Base-by-base conservation (phyloP, 2,797 vertebrate genomes). In the Chelon labrosus region DNA sequence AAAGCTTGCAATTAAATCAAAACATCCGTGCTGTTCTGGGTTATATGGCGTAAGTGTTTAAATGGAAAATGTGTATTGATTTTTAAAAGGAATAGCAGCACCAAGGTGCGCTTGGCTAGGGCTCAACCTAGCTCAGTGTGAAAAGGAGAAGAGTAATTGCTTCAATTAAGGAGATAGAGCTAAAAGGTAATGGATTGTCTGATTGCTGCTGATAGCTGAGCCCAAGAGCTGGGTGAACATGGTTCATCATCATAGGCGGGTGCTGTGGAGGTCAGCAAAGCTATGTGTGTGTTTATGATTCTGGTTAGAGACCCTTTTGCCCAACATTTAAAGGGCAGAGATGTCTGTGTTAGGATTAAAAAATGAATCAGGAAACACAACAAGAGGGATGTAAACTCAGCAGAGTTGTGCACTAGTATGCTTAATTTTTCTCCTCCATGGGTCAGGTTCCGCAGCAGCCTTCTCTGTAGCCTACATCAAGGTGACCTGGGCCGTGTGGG, bases 401-500 rank as follows among this genome's bases (percentile, higher is more conserved):
- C 46, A 10, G 42, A 50, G 54, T 37, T 37, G 35, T 56, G 35
- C n/a, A 14, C 10, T 41, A 22, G 25, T 63, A 59, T 37, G 47
- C 27, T 63, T 25, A 2, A 13, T 78, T 59, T 52, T 57, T 60
- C 44, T 74, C n/a, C 16, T 56, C 4, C 10, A 6, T 20, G 68
- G 53, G 11, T 20, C 73, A 95, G 94, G 94, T 70, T 91, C 93
- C n/a, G 90, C 83, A 1, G 91, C 91, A 25, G 92, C 94, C 10
- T 93, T 95, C 80, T 88, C 84, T 1, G 93, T 92, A 76, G 87
- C 91, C 25, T 65, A 93, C 58, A 54, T 94, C 27, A 87, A 86
- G 67, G 75, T 95, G 75, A 70, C 60, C 65, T 94, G 93, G 94
- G 79, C 56, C 0, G 73, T 90, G 68, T 94, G 95, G 94, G 94